These are phyloP conservation scores for Philereme transversata DNA, from an alignment of 2,888 invertebrate species.

Conservation along the genomic window DNA sequence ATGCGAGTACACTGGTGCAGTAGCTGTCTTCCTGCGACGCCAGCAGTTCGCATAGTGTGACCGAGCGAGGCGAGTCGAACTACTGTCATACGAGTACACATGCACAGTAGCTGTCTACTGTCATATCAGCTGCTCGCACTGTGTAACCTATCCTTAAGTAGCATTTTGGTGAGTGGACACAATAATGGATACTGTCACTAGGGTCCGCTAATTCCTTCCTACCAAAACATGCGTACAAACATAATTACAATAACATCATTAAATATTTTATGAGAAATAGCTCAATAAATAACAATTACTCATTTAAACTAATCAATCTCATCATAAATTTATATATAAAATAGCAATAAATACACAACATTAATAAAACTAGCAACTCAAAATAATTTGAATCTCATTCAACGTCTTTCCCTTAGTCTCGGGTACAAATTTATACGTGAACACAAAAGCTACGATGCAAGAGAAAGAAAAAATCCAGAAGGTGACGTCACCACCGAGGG, in stretches of 20 bases:
- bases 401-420: slow-evolving; percentile 57
- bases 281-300: too few relatives aligned
- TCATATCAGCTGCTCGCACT: slow-evolving; percentile 27
- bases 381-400: slow-evolving; percentile 45
- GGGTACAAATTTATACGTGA: slow-evolving; percentile 48
- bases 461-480: slow-evolving; percentile 54
- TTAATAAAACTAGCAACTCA: too few relatives aligned
- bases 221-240: too few relatives aligned
- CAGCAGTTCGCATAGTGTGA: slow-evolving; percentile 25
- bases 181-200: too few relatives aligned
- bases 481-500: slow-evolving; percentile 49
- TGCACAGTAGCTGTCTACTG: slow-evolving; percentile 33
- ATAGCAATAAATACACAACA: too few relatives aligned
- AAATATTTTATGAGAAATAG: too few relatives aligned
- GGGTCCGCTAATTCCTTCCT: too few relatives aligned
- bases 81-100: slow-evolving; percentile 30
- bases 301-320: too few relatives aligned
- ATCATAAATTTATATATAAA: too few relatives aligned
- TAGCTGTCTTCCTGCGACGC: slow-evolving; percentile 24
- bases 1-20: slow-evolving; percentile 23
- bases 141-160: slow-evolving; percentile 28
- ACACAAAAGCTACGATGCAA: slow-evolving; percentile 47
- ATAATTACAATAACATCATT: too few relatives aligned
- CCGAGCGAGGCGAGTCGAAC: slow-evolving; percentile 26
- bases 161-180: too few relatives aligned